These are phyloP conservation scores for Sciurus vulgaris DNA, from an alignment of 2,797 vertebrate species.

Conservation along the genomic window DNA sequence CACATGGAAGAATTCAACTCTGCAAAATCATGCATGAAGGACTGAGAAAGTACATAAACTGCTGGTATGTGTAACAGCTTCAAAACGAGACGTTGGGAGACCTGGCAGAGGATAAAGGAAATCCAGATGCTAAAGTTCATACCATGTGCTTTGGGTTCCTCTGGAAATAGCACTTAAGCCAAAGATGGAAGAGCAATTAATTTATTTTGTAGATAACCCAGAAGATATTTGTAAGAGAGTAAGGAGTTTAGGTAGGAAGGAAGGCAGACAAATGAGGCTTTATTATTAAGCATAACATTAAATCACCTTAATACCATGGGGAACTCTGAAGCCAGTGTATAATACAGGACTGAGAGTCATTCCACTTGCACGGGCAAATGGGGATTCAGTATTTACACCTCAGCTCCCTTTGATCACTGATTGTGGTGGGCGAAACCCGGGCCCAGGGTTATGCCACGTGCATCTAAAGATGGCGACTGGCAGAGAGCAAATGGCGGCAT, in stretches of 20 bases:
- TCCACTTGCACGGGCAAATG: not conserved
- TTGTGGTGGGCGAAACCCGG: no score
- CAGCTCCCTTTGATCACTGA: not conserved
- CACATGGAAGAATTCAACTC: not conserved
- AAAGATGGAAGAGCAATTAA: not conserved
- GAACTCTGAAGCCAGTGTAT: not conserved
- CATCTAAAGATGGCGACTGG: no score
- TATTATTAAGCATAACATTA: slow-evolving; percentile 30
- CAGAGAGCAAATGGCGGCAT: no score
- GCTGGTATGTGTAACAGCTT: not conserved
- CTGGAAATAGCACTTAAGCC: not conserved
- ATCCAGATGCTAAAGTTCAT: not conserved
- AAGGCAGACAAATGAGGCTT: not conserved
- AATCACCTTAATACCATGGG: not conserved
- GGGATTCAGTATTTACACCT: not conserved
- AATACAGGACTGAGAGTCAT: not conserved
- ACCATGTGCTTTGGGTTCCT: not conserved
- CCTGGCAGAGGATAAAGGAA: not conserved
- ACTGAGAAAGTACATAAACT: not conserved
- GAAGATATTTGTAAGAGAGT: not conserved
- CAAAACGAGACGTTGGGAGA: not conserved
- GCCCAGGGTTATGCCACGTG: no score
- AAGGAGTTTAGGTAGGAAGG: not conserved
- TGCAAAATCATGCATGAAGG: not conserved
- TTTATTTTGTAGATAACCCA: not conserved